phyloP scores from a whole-genome alignment of 2,888 invertebrate species.

The Drepana falcataria region DNA sequence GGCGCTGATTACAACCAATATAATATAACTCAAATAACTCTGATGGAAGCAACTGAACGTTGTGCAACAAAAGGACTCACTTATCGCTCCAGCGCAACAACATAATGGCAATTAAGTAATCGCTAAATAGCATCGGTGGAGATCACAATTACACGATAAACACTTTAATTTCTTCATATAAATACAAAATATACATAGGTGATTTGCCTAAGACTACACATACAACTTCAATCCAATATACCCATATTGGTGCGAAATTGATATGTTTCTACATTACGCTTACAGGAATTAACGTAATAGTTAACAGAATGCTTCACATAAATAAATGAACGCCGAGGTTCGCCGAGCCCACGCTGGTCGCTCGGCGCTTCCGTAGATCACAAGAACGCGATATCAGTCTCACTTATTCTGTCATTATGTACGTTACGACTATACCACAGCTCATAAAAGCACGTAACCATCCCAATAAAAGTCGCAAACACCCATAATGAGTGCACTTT shows the following conservation, averaged over 20 bases:
- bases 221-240: slow-evolving; percentile 76
- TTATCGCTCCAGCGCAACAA: slow-evolving; percentile 59
- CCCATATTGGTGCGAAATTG: slow-evolving; percentile 71
- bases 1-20: slow-evolving; percentile 57
- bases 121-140: slow-evolving; percentile 78
- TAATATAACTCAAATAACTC: slow-evolving; percentile 56
- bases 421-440: slow-evolving; percentile 67
- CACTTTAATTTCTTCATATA: slow-evolving; percentile 55
- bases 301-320: slow-evolving; percentile 63
- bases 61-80: slow-evolving; percentile 35
- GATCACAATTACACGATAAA: slow-evolving; percentile 76
- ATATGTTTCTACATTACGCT: slow-evolving; percentile 54
- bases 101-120: slow-evolving; percentile 74
- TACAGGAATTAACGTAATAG: slow-evolving; percentile 65
- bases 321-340: slow-evolving; percentile 37
- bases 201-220: slow-evolving; percentile 64
- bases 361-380: slow-evolving; percentile 46
- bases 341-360: slow-evolving; percentile 25
- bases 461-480: slow-evolving; percentile 43
- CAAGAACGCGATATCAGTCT: slow-evolving; percentile 74
- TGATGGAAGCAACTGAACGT: slow-evolving; percentile 71
- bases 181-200: slow-evolving; percentile 77
- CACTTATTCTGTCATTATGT: slow-evolving; percentile 76
- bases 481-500: slow-evolving; percentile 14
- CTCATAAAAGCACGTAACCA: slow-evolving; percentile 42